phyloP scores from a whole-genome alignment of 2,888 invertebrate species.

The Coleophora flavipennella region DNA sequence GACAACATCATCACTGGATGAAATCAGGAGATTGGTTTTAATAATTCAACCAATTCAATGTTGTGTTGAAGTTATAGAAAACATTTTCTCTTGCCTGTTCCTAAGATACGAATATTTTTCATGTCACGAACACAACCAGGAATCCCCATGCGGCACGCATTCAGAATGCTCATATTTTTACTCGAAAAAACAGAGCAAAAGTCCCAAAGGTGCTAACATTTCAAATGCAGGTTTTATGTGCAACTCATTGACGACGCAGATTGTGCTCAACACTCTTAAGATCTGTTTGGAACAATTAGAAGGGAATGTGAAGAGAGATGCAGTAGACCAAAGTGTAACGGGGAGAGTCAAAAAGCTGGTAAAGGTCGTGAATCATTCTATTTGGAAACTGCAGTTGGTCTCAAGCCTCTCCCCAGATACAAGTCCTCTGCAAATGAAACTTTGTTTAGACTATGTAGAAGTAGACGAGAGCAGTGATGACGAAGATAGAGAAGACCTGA shows the following conservation, averaged over 20 bases:
- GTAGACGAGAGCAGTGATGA: conserved; percentile 63
- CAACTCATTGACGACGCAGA: conserved; percentile 71
- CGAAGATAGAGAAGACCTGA: conserved; percentile 47
- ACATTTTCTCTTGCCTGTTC: conserved; percentile 81
- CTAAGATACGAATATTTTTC: conserved; percentile 75
- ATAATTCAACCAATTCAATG: conserved; percentile 56
- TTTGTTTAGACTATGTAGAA: conserved; percentile 61
- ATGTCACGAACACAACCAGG: conserved; percentile 63
- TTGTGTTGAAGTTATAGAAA: conserved; percentile 78
- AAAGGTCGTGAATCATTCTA: conserved; percentile 75
- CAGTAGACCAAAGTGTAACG: conserved; percentile 29
- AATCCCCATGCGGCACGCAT: conserved; percentile 53
- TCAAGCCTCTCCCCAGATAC: conserved; percentile 66
- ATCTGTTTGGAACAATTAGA: conserved; percentile 64
- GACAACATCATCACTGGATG: conserved; percentile 53
- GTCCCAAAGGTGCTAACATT: conserved; percentile 29
- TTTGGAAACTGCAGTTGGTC: conserved; percentile 82
- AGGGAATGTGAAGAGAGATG: conserved; percentile 34
- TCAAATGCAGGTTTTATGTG: conserved; percentile 70
- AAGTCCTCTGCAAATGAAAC: conserved; percentile 49
- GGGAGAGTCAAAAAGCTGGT: conserved; percentile 43
- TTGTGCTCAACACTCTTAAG: conserved; percentile 72
- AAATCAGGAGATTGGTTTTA: conserved; percentile 58
- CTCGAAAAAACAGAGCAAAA: conserved; percentile 50
- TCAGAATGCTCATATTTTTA: conserved; percentile 67